phyloP scores from a whole-genome alignment of 2,888 invertebrate genomes.

The Brenthis ino region DNA sequence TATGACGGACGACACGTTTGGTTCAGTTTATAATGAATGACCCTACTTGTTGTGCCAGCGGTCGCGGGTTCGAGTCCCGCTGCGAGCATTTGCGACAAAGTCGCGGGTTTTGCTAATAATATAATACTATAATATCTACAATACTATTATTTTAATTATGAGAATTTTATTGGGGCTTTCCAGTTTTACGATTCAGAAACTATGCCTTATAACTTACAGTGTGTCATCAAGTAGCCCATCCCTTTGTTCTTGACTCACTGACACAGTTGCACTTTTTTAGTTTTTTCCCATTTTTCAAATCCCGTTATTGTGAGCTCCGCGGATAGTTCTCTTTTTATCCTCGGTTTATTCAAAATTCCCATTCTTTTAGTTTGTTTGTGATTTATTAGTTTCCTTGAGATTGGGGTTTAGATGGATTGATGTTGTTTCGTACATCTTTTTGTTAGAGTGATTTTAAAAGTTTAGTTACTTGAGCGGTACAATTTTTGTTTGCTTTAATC shows the following conservation, averaged over 20 bases:
- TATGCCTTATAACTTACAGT: constrained; percentile 3
- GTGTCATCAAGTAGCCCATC: constrained; percentile 11
- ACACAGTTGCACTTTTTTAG: constrained; percentile 18
- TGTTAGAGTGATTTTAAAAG: not conserved
- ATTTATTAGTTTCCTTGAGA: constrained; percentile 2
- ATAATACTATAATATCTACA: too few relatives aligned
- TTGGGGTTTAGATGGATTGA: not conserved
- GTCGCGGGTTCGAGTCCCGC: too few relatives aligned
- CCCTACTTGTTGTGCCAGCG: too few relatives aligned
- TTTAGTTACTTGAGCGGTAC: not conserved
- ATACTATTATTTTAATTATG: not conserved
- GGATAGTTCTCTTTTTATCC: not conserved
- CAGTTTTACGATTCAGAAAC: not conserved
- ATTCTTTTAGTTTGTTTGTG: not conserved
- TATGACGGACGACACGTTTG: too few relatives aligned
- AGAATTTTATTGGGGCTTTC: not conserved
- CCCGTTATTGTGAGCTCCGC: constrained; percentile 9
- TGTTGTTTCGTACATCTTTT: not conserved
- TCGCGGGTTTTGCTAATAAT: too few relatives aligned
- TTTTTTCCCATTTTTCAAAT: constrained; percentile 3
- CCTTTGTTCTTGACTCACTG: constrained; percentile 27
- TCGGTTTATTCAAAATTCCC: not conserved
- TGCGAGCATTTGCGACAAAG: too few relatives aligned
- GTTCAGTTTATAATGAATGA: too few relatives aligned
- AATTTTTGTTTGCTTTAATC: not conserved